A percentile compares a stretch with the other conserved stretches of the same genome.
These are phyloP conservation scores for Lordiphosa collinella DNA, from an alignment of 1,140 invertebrate species.

Conservation along the genomic window DNA sequence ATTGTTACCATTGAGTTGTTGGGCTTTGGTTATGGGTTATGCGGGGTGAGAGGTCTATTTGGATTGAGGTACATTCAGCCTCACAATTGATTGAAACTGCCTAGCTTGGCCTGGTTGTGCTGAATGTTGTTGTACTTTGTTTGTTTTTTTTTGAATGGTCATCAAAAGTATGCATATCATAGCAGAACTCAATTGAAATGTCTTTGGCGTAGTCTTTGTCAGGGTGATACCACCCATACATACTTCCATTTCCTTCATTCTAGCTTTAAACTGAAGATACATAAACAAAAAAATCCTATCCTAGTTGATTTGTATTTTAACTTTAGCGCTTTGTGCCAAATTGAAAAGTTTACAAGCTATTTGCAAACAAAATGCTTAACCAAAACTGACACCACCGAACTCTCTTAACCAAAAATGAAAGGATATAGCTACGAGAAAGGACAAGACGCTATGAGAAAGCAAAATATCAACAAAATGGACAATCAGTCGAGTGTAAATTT, in stretches of 20 bases:
- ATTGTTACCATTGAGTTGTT: conserved; percentile 65
- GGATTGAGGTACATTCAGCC: conserved; percentile 16
- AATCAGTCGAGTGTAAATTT: conserved; percentile 51
- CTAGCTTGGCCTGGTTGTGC: no score
- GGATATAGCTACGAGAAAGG: conserved; percentile 7
- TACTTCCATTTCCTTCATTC: background rate
- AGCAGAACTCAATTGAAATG: no score
- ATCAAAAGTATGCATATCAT: no score
- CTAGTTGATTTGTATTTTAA: conserved; percentile 32
- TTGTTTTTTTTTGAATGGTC: no score
- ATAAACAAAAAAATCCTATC: background rate
- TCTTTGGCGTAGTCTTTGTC: no score
- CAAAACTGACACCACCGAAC: conserved; percentile 26
- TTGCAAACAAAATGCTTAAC: conserved; percentile 42
- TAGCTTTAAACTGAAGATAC: conserved; percentile 3
- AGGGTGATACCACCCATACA: no score
- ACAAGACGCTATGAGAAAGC: conserved; percentile 19
- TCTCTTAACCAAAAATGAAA: conserved; percentile 8
- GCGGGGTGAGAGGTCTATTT: conserved; percentile 6
- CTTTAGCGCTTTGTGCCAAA: conserved; percentile 45
- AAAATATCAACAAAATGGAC: conserved; percentile 14
- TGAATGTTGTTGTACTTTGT: no score
- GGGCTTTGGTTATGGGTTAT: background rate
- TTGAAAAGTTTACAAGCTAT: conserved; percentile 32
- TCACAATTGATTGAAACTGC: no score